A percentile compares a stretch with the other conserved stretches of the same genome.
These are phyloP conservation scores for Helicoverpa zea DNA, from an alignment of 1,140 invertebrate genomes.

Conservation along the genomic window DNA sequence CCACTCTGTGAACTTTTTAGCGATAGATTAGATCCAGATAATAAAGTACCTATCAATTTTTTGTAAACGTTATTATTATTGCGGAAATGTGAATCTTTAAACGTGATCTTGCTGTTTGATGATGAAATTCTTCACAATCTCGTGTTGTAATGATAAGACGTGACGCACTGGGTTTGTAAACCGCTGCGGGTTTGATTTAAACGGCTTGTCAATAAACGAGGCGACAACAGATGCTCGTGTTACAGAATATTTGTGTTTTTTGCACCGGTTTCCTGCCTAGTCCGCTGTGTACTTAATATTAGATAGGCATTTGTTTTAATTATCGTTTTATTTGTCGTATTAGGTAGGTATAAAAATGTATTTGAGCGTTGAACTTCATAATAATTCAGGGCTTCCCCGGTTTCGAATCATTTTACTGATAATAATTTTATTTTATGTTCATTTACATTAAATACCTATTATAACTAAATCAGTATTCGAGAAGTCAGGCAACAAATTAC, in stretches of 20 bases:
- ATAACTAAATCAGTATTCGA: background rate
- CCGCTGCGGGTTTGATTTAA: background rate
- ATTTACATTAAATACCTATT: too few species aligned
- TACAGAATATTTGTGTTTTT: too few species aligned
- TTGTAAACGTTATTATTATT: background rate
- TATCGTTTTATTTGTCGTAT: too few species aligned
- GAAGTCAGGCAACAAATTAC: background rate
- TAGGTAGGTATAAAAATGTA: background rate
- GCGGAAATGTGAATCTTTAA: slow-evolving; percentile 33
- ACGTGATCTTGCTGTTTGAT: slow-evolving; percentile 3
- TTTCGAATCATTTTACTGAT: background rate
- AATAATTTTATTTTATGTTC: background rate
- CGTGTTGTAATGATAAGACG: background rate
- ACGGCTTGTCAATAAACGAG: background rate
- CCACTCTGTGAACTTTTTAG: background rate
- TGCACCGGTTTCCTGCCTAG: too few species aligned
- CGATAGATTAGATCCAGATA: slow-evolving; percentile 1
- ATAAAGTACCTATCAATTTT: background rate
- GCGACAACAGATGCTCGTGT: too few species aligned
- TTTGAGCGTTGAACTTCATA: background rate
- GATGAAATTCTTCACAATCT: slow-evolving; percentile 8
- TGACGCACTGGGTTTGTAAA: background rate
- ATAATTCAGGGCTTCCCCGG: background rate
- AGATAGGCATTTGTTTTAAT: background rate
- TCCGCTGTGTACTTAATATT: background rate